Base-by-base conservation (phyloP, 1,140 invertebrate genomes). In the Drosophila arawakana region DNA sequence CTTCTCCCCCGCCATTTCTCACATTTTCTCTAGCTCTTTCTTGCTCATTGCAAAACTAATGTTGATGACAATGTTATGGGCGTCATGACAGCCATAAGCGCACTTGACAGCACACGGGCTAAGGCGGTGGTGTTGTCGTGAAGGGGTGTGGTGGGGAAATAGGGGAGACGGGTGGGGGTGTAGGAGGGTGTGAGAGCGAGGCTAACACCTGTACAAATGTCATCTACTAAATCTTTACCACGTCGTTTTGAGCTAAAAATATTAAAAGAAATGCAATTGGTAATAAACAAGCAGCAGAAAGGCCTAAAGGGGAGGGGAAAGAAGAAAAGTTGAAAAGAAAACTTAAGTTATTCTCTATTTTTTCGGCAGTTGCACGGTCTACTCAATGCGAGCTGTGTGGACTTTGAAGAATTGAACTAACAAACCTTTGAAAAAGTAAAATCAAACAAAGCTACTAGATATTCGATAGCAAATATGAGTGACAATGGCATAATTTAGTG, bases 61-160 rank as follows among this genome's bases (percentile, higher is more conserved):
- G 84, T 90, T 89, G 84, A 89, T 89, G 84, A 89, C 84, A 89
- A 89, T 89, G 84, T 89, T 89, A 89, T 89, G 84, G 84, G 84
- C 85, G 84, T 89, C 84, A 84, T 84, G 85, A 89, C 84, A 90
- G 84, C 85, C 84, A 89, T 89, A 89, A 89, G 84, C 84, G 78
- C 81, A 89, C 84, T 89, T 83, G 83, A 86, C 81, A 89, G 81
- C 68, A 50, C 74, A 83, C 58, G 60, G 58, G 43, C 60, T 52
- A 44, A 34, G 8, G 37, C 5, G 43, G 4, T 10, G 18, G 18
- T 21, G 2, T 21, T 21, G 18, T 21, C 18, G 18, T 2, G 1
- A n/a, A 1, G 3, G 1, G 46, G 30, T n/a, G 10, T 5, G 1
- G 9, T 13, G 13, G 9, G 11, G 2, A 18, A 6, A 46, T 15